Base-by-base conservation (phyloP, 1,140 invertebrate genomes). In the Schlechtendalia chinensis region DNA sequence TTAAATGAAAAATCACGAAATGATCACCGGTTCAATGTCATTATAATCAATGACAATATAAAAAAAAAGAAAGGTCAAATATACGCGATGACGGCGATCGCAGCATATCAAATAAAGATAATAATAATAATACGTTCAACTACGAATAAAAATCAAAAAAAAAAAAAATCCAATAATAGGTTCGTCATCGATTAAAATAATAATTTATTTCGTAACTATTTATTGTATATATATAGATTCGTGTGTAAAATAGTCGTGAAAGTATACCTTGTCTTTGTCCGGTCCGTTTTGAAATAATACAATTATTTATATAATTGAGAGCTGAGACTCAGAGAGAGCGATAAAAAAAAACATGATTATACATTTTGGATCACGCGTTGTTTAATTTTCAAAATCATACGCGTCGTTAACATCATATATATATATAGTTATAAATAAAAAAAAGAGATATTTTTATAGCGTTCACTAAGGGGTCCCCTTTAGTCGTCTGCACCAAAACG, bases 51-150 rank as follows among this genome's bases (percentile, higher is more conserved):
- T 27, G n/a, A 19, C 24, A 63, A 61, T 50, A 47, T 50, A 50
- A 47, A 77, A 69, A 77, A n/a, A n/a, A n/a, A n/a, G n/a, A n/a
- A 79, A 50, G 75, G 75, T 79, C 75, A 63, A 77, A 63, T 63
- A 24, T 24, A 61, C 19, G 3, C 24, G 29, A 39, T 22, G 39
- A 19, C 16, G 24, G 58, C 45, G 24, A 79, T 79, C 56, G 72
- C 14, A 39, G 72, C n/a, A 39, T 32, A 24, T 58, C 6, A 11
- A 77, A 59, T 59, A 59, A 77, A 24, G 24, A 72, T 24, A 19
- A 17, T 17, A 47, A 5, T 5, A 45, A 19, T 67, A 65, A 19
- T 39, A 39, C 22, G 39, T 24, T n/a, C 29, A 22, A 22, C 5
- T 47, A 12, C 11, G 12, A n/a, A n/a, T n/a, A n/a, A n/a, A n/a